Conservation (phyloP, 1,140 invertebrate genomes). For the Oreohelix idahoensis region DNA sequence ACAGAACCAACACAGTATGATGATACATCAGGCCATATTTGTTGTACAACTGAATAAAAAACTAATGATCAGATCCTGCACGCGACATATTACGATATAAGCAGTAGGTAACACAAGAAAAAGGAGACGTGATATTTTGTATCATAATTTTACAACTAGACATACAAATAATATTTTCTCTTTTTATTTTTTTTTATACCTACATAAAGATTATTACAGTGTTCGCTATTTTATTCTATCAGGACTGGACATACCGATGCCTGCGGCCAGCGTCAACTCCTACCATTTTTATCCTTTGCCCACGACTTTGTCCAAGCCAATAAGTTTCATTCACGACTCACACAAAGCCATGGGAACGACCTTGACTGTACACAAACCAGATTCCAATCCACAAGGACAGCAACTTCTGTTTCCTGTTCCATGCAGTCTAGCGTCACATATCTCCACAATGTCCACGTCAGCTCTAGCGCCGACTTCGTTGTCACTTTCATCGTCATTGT, state of each 20-base stretch:
- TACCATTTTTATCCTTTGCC: background rate
- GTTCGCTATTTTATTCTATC: too few relatives aligned
- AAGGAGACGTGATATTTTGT: too few relatives aligned
- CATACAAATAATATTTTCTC: too few relatives aligned
- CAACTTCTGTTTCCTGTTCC: slow-evolving; percentile 19
- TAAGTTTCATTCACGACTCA: slow-evolving; percentile 16
- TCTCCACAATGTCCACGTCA: slow-evolving; percentile 15
- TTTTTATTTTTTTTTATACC: too few relatives aligned
- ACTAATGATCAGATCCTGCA: too few relatives aligned
- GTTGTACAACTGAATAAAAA: too few relatives aligned
- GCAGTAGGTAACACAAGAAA: too few relatives aligned
- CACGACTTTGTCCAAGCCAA: background rate
- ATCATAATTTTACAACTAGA: too few relatives aligned
- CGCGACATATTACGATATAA: too few relatives aligned
- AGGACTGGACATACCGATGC: slow-evolving; percentile 40
- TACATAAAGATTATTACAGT: too few relatives aligned
- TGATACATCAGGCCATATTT: too few relatives aligned
- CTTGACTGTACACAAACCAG: slow-evolving; percentile 9
- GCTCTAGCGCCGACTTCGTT: background rate
- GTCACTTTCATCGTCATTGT: slow-evolving; percentile 15
- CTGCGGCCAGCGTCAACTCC: slow-evolving; percentile 31
- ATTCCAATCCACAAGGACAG: background rate
- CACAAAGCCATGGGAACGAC: background rate
- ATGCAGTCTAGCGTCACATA: slow-evolving; percentile 19
- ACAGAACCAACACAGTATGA: too few relatives aligned